phyloP scores from a whole-genome alignment of 2,797 vertebrate genomes.

The Dromococcyx pavoninus region DNA sequence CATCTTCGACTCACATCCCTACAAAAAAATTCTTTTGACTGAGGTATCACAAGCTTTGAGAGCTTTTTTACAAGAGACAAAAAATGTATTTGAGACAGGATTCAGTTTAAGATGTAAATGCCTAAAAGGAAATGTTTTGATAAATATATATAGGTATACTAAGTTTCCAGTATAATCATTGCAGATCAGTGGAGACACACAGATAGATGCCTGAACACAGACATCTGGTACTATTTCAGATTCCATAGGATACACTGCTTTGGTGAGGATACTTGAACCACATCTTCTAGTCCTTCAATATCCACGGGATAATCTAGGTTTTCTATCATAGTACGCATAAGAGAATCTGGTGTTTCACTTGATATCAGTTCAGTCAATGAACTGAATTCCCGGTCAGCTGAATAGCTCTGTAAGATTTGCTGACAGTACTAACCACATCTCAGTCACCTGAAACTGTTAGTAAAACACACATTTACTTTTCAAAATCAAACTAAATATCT shows the following conservation, averaged over 20 bases:
- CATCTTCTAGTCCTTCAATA: not conserved
- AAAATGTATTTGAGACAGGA: not conserved
- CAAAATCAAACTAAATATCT: not conserved
- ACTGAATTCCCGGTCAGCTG: not conserved
- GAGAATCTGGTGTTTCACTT: not conserved
- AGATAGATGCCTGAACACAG: not conserved
- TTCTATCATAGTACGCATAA: not conserved
- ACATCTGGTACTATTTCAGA: not conserved
- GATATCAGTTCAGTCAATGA: not conserved
- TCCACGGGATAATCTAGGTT: not conserved
- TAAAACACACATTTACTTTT: not conserved
- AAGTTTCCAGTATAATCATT: not conserved
- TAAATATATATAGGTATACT: not conserved
- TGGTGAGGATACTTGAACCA: not conserved
- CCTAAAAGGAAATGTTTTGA: not conserved
- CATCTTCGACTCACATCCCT: not conserved
- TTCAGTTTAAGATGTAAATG: not conserved
- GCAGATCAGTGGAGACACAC: not conserved
- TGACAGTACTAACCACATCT: not conserved
- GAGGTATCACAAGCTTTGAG: not conserved
- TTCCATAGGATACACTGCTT: not conserved
- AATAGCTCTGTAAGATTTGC: not conserved
- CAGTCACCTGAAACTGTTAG: not conserved
- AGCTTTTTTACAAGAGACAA: not conserved
- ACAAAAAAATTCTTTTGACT: not conserved